Evolutionary conservation across 2,888 invertebrate genomes (phyloP), one percentile per base, ranked within the genome.

Genomic region (Caenorhabditis imperialis): DNA sequence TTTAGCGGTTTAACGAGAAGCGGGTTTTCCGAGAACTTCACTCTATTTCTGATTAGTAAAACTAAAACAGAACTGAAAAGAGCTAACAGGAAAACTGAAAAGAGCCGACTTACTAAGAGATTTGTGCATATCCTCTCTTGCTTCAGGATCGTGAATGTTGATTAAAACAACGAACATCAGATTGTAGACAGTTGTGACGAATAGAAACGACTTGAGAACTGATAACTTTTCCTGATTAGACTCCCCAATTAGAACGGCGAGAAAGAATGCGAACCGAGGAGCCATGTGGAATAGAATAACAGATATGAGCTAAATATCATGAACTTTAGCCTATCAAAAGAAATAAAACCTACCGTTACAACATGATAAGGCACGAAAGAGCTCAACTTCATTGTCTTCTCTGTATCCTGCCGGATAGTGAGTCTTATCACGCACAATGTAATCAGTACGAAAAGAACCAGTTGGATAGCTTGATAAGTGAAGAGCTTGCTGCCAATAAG

Each of bases 281-380:
- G 22, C 14, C 1, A 51, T 14, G 2, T 20, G 35, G 38, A 37
- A 51, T 2, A 38, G 1, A 7, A 51, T 22, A n/a, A 51, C 14
- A 1, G 23, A 10, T 7, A 38, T 2, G 35, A 23, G 38, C 51
- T 51, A 38, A 37, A 38, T 38, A 16, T n/a, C n/a, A n/a, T n/a
- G n/a, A n/a, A n/a, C n/a, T n/a, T n/a, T n/a, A n/a, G n/a, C n/a
- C n/a, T n/a, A n/a, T n/a, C n/a, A n/a, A n/a, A n/a, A n/a, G n/a
- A n/a, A n/a, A n/a, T n/a, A n/a, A n/a, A n/a, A 45, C 62, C 47
- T 12, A 63, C 62, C 38, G 54, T 54, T 18, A 63, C 38, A 45
- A 63, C 27, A 47, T 51, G 54, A 54, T 63, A 33, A 47, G 62
- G 62, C 30, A 63, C 44, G 30, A 54, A 63, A n/a, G 44, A 45